These are phyloP conservation scores for Leucophenga varia DNA, from an alignment of 1,140 invertebrate species.

Conservation along the genomic window DNA sequence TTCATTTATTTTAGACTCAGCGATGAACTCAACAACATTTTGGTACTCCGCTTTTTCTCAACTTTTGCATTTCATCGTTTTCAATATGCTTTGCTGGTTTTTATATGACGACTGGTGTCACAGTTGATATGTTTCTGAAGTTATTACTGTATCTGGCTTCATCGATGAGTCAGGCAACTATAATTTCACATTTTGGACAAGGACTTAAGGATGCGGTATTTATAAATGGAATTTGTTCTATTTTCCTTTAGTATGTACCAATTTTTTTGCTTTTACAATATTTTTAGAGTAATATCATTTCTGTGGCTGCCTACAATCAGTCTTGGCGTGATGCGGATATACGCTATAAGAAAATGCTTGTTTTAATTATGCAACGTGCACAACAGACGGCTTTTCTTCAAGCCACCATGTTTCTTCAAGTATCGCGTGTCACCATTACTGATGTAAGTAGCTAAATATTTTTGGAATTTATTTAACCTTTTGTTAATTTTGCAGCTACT, in stretches of 20 bases:
- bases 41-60: conserved; percentile 31
- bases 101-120: conserved; percentile 39
- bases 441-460: conserved; percentile 19
- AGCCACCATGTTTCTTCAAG: conserved; percentile 33
- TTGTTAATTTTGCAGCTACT: conserved; percentile 24
- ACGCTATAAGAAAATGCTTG: conserved; percentile 33
- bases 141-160: conserved; percentile 31
- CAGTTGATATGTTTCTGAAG: conserved; percentile 30
- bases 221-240: neutral
- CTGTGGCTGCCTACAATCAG: conserved; percentile 36
- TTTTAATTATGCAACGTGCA: conserved; percentile 31
- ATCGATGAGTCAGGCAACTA: conserved; percentile 29
- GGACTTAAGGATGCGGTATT: conserved; percentile 33
- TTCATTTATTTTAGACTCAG: conserved; percentile 1
- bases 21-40: conserved; percentile 34
- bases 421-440: conserved; percentile 36
- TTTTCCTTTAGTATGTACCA: neutral
- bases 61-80: conserved; percentile 42
- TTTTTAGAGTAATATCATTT: conserved; percentile 36
- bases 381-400: conserved; percentile 33
- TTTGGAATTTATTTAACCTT: neutral
- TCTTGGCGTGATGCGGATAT: conserved; percentile 36
- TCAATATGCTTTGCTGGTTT: conserved; percentile 48
- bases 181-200: conserved; percentile 42
- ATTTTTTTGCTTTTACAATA: too few relatives aligned